Conservation (phyloP, 2,888 invertebrate species). For the Baronia brevicornis region DNA sequence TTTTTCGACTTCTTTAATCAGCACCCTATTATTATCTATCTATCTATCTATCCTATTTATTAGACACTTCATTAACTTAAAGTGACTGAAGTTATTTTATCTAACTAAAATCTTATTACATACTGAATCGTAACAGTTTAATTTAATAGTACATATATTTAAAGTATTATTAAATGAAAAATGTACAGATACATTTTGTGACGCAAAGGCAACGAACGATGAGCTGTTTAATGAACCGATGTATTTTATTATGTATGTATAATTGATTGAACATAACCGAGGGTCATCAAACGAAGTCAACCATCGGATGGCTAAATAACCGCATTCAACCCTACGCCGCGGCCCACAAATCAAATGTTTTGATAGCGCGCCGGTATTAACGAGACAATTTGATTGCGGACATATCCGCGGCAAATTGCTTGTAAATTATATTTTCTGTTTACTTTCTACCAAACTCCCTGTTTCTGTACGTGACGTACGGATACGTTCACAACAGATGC, state of each 20-base stretch:
- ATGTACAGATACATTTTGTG: too few species aligned
- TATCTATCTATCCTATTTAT: too few species aligned
- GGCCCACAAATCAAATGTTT: constrained; percentile 75
- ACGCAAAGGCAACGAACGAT: constrained; percentile 13
- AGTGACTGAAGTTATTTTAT: too few species aligned
- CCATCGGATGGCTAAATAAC: constrained; percentile 64
- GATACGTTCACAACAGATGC: constrained; percentile 48
- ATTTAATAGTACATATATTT: too few species aligned
- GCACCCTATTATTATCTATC: too few species aligned
- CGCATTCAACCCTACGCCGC: constrained; percentile 45
- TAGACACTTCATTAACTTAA: too few species aligned
- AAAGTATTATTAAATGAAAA: too few species aligned
- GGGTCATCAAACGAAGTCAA: constrained; percentile 58
- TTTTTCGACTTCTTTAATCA: too few species aligned
- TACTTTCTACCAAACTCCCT: constrained; percentile 73
- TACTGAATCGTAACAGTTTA: too few species aligned
- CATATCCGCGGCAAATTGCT: constrained; percentile 75
- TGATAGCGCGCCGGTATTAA: constrained; percentile 73
- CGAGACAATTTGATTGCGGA: constrained; percentile 77
- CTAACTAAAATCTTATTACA: too few species aligned
- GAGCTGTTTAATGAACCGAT: constrained; percentile 14
- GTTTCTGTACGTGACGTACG: constrained; percentile 51
- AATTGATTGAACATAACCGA: constrained; percentile 56
- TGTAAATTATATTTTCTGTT: constrained; percentile 76
- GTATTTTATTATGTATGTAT: constrained; percentile 16